A percentile compares a stretch with the other conserved stretches of the same genome.
Evolutionary conservation across 1,140 invertebrate species (phyloP).

Genomic region (Calephelis nemesis): DNA sequence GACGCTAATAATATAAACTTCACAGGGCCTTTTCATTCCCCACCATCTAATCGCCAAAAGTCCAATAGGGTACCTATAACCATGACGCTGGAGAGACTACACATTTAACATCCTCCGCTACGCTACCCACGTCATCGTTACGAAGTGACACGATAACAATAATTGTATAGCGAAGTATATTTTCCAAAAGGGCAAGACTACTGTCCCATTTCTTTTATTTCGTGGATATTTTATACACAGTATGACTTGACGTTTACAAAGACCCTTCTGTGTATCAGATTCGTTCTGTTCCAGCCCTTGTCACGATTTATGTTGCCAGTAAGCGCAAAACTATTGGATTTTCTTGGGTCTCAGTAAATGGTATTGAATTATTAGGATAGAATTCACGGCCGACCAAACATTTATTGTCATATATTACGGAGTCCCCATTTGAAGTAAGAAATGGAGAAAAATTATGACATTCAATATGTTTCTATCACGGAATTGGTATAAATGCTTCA

Average conservation of each 20-base stretch:
- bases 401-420: constrained; percentile 10
- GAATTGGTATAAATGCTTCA: too few relatives aligned
- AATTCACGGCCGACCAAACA: constrained; percentile 10
- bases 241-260: constrained; percentile 27
- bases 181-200: constrained; percentile 17
- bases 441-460: too few relatives aligned
- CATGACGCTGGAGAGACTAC: too few relatives aligned
- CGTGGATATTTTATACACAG: constrained; percentile 10
- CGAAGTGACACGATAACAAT: not conserved
- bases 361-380: constrained; percentile 17
- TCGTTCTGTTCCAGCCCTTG: constrained; percentile 35
- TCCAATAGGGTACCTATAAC: too few relatives aligned
- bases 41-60: too few relatives aligned
- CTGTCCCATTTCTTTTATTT: not conserved
- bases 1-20: too few relatives aligned
- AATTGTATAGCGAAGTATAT: constrained; percentile 14
- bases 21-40: too few relatives aligned
- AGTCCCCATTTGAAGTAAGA: not conserved
- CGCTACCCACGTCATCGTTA: too few relatives aligned
- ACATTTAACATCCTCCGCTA: too few relatives aligned
- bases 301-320: constrained; percentile 33
- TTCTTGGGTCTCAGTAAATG: constrained; percentile 24
- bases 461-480: too few relatives aligned
- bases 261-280: constrained; percentile 29
- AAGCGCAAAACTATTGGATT: constrained; percentile 31